Conservation (phyloP, 2,113 vertebrate genomes). For the Fregetta grallaria region DNA sequence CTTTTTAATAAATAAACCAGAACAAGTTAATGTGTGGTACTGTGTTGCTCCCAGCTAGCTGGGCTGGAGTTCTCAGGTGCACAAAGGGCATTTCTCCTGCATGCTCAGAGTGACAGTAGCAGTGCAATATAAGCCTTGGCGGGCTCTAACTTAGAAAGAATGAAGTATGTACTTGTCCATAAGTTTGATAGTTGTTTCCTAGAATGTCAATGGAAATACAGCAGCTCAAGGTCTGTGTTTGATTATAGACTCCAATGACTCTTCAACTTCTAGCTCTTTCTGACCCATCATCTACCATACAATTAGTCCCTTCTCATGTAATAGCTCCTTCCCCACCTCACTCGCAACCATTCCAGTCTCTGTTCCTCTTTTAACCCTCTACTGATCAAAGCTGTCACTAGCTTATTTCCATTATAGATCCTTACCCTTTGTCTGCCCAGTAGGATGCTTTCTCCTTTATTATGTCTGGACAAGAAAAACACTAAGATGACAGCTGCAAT, state of each 20-base stretch:
- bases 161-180: accelerated
- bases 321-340: background rate
- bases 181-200: background rate
- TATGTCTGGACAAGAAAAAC: background rate
- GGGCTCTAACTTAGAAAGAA: background rate
- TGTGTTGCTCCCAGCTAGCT: background rate
- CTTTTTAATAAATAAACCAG: background rate
- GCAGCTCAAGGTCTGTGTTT: background rate
- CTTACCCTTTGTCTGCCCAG: background rate
- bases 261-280: background rate
- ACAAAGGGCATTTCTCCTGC: background rate
- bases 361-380: background rate
- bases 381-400: background rate
- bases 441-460: background rate
- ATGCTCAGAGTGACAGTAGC: background rate
- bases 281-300: background rate
- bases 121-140: background rate
- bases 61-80: background rate
- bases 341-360: background rate
- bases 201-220: background rate
- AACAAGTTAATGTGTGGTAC: background rate
- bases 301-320: background rate
- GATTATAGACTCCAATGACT: background rate
- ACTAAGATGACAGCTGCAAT: background rate
- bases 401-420: background rate